These are phyloP conservation scores for Pseudomyrmex cubaensis DNA, from an alignment of 1,140 invertebrate genomes.

Conservation along the genomic window DNA sequence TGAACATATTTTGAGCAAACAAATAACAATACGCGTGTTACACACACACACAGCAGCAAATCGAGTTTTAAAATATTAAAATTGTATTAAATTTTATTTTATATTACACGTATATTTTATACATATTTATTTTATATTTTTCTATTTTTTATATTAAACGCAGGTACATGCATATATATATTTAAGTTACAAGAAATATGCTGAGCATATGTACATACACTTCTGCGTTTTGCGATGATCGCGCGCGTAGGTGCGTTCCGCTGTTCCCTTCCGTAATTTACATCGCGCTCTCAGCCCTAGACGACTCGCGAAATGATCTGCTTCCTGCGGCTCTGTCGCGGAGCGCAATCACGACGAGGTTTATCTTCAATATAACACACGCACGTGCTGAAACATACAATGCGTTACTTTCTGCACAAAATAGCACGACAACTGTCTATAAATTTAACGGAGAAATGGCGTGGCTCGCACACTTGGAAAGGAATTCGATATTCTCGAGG, in stretches of 20 bases:
- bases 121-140: too few species aligned
- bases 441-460: slow-evolving; percentile 5
- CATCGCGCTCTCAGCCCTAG: slow-evolving; percentile 39
- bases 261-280: slow-evolving; percentile 50
- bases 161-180: too few species aligned
- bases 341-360: slow-evolving; percentile 38
- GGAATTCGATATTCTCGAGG: slow-evolving; percentile 44
- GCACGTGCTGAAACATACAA: slow-evolving; percentile 1
- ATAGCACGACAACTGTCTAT: slow-evolving; percentile 1
- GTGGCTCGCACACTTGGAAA: not conserved
- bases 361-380: slow-evolving; percentile 4
- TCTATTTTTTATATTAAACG: too few species aligned
- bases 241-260: slow-evolving; percentile 50
- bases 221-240: not conserved
- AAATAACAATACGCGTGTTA: too few species aligned
- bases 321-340: slow-evolving; percentile 60
- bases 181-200: not conserved
- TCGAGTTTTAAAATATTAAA: too few species aligned
- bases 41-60: too few species aligned
- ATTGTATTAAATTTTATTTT: too few species aligned
- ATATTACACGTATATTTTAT: too few species aligned
- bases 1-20: too few species aligned
- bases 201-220: too few species aligned
- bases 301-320: slow-evolving; percentile 67
- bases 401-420: not conserved